phyloP scores from a whole-genome alignment of 2,888 invertebrate species.

The Dynastes grantii region DNA sequence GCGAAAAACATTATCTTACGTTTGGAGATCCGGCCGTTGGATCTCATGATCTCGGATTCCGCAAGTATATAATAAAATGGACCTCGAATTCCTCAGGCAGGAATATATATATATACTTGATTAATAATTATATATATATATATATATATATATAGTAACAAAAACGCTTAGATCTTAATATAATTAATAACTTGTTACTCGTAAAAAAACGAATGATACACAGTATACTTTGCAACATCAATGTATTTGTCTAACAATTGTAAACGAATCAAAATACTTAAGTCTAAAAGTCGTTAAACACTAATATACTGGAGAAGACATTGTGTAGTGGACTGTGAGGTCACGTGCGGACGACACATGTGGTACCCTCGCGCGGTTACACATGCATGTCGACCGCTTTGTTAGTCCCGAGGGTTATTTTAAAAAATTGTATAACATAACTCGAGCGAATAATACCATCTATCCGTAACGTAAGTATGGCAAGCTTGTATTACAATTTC shows the following conservation, averaged over 20 bases:
- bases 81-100: too few species aligned
- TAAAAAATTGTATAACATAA: constrained; percentile 41
- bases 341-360: constrained; percentile 59
- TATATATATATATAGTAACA: too few species aligned
- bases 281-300: constrained; percentile 55
- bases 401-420: constrained; percentile 10
- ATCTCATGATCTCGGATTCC: too few species aligned
- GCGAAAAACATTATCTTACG: too few species aligned
- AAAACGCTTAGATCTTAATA: too few species aligned
- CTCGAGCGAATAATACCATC: constrained; percentile 1
- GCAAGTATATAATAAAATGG: too few species aligned
- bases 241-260: neutral
- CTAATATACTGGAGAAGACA: constrained; percentile 56
- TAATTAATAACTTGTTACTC: too few species aligned
- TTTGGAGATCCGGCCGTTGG: too few species aligned
- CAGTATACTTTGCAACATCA: neutral
- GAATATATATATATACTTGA: too few species aligned
- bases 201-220: too few species aligned
- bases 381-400: constrained; percentile 58
- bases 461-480: constrained; percentile 6
- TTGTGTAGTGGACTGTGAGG: constrained; percentile 57
- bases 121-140: too few species aligned
- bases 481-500: neutral
- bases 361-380: constrained; percentile 55
- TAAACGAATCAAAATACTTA: constrained; percentile 4